Base-by-base conservation (phyloP, 92 coral and sea anemone species). In the Zoanthus gigantus region DNA sequence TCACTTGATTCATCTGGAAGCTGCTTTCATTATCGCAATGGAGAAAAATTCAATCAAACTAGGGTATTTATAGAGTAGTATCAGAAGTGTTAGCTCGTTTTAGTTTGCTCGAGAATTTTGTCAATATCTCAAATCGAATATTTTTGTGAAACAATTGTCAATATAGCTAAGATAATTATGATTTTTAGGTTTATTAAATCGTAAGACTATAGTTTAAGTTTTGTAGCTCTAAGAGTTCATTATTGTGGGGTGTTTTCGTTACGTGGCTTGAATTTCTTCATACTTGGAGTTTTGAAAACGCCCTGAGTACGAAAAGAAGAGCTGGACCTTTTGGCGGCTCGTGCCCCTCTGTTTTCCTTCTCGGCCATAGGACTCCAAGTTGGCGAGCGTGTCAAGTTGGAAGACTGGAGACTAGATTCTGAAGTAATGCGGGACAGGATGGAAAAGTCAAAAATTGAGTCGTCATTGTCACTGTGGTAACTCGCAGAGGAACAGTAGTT, bases 381-480 rank as follows among this genome's bases (percentile, higher is more conserved):
- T 47, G 92, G 91, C 0, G 91, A 88, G 86, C 95, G 98, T 76
- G 75, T 88, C 81, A 90, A 57, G 50, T 72, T 90, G 86, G 92
- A 87, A 17, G 90, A 85, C 56, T 88, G 91, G 63, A 79, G 93
- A 87, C 76, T 88, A 63, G 86, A 78, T 83, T 81, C 85, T 32
- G 85, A 81, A 71, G 85, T 23, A 81, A 81, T 12, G 46, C 85
- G 85, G 28, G 85, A 81, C 61, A 81, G 13, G 48, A 81, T 73
- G 53, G 94, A 88, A 46, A 84, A 91, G 76, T 92, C 90, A 30
- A 81, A 66, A 31, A 81, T 81, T 16, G 92, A 80, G 74, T 86
- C 93, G 72, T 95, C 96, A 78, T 95, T 92, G 89, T 93, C 94
- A 72, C 94, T 92, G 46, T 91, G 96, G 83, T 80, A 91, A 85